Evolutionary conservation across 2,797 vertebrate species (phyloP).

Genomic region (Varecia variegata): DNA sequence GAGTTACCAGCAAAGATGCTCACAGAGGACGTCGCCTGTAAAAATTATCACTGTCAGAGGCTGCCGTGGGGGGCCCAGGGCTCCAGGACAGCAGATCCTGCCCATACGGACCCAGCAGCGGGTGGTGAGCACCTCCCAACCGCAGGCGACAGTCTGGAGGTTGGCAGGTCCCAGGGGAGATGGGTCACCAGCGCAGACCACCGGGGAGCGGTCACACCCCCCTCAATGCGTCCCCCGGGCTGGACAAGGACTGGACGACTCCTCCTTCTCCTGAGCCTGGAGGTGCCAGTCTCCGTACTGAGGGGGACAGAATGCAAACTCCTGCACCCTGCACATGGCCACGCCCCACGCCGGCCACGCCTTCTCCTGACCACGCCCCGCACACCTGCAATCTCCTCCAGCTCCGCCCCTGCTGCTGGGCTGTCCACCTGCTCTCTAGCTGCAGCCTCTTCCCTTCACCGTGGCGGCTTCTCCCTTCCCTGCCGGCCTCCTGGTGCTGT

Average conservation of each 20-base stretch:
- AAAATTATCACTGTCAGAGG: slow-evolving; percentile 52
- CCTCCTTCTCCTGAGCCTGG: not conserved
- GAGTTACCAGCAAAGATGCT: slow-evolving; percentile 74
- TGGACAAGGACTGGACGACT: accelerated
- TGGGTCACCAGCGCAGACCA: not conserved
- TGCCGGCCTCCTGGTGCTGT: not conserved
- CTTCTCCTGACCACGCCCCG: not conserved
- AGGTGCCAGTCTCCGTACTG: accelerated
- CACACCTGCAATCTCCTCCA: not conserved
- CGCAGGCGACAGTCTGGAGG: not conserved
- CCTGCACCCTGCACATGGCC: not conserved
- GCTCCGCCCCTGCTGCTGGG: no score
- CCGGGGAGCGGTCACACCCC: not conserved
- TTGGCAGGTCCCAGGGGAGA: not conserved
- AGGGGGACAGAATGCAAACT: not conserved
- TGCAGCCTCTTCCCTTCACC: no score
- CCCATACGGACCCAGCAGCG: no score
- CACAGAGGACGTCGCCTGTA: slow-evolving; percentile 56
- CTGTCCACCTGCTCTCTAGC: no score
- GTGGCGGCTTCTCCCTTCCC: no score
- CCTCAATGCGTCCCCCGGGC: accelerated
- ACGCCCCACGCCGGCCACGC: accelerated
- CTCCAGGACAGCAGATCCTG: not conserved
- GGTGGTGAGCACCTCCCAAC: accelerated
- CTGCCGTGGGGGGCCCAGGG: not conserved